Evolutionary conservation across 2,797 vertebrate genomes (phyloP), one percentile per base, ranked within the genome.

Genomic region (Hirundo rustica): DNA sequence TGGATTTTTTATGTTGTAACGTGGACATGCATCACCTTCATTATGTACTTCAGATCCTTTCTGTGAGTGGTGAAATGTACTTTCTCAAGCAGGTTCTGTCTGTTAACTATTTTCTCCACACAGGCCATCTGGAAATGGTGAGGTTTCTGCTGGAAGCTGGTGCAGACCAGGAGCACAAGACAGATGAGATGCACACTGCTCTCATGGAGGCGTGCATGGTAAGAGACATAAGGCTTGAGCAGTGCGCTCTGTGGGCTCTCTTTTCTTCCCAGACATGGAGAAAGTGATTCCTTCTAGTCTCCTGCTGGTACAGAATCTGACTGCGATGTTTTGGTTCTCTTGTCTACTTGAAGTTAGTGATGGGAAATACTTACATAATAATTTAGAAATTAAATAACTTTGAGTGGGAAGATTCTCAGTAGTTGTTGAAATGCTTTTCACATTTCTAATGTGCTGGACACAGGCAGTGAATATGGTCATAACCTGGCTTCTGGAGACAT

Each of bases 201-300:
- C 96, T 98, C 77, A 98, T 98, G 98, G 98, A 98, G 87, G 98
- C 98, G 61, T 98, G 98, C 96, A 98, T 98, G 98, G 98, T 98
- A 98, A 97, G 98, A 85, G 29, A 9, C 0, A 0, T 7, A 18
- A 8, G 11, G 15, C 29, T 78, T 7, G 15, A 55, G 68, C 55
- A 30, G 34, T 2, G 42, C 45, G 32, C 26, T 16, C 2, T 32
- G 1, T 1, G 20, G 29, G 7, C 10, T 10, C 22, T 66, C 8
- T 61, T 16, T 72, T 36, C 16, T 26, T 66, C 9, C 9, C 4
- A 3, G 32, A 42, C 32, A 16, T 53, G 23, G 67, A 50, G 26
- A 9, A 23, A 57, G 13, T 1, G 13, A 36, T 84, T 36, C 50
- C 17, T 58, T 78, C 16, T 34, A 20, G 30, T 53, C 11, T 54